phyloP scores from a whole-genome alignment of 1,140 invertebrate species.

The Planococcus citri region DNA sequence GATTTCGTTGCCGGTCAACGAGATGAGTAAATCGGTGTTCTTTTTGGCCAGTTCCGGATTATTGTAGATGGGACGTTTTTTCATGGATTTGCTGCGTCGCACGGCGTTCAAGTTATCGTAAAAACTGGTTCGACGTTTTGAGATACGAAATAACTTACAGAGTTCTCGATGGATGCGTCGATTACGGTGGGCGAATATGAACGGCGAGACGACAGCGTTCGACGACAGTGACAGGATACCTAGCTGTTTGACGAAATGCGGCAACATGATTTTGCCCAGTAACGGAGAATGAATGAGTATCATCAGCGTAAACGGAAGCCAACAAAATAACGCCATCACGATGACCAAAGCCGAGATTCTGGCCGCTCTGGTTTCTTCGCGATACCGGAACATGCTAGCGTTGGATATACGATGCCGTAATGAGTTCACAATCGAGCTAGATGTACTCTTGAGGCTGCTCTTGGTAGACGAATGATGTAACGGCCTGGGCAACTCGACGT shows the following conservation, averaged over 20 bases:
- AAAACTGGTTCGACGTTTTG: slow-evolving; percentile 31
- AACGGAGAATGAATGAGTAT: slow-evolving; percentile 36
- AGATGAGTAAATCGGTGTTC: slow-evolving; percentile 29
- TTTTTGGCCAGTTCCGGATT: slow-evolving; percentile 24
- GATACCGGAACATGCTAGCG: slow-evolving; percentile 65
- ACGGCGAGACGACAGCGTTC: slow-evolving; percentile 55
- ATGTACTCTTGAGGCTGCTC: slow-evolving; percentile 29
- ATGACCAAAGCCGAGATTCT: slow-evolving; percentile 59
- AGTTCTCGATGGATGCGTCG: slow-evolving; percentile 58
- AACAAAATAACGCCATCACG: slow-evolving; percentile 56
- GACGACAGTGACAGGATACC: slow-evolving; percentile 51
- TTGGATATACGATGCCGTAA: slow-evolving; percentile 64
- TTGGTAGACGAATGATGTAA: slow-evolving; percentile 25
- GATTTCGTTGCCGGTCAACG: background rate
- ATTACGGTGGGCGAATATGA: slow-evolving; percentile 65
- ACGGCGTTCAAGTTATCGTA: slow-evolving; percentile 29
- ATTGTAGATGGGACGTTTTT: slow-evolving; percentile 25
- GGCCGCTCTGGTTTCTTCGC: slow-evolving; percentile 67
- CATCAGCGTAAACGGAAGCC: slow-evolving; percentile 50
- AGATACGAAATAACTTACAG: slow-evolving; percentile 43
- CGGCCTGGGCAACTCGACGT: slow-evolving; percentile 15
- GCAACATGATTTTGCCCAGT: slow-evolving; percentile 32
- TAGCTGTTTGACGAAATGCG: slow-evolving; percentile 34
- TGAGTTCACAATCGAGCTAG: slow-evolving; percentile 43
- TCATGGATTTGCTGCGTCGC: background rate